Conservation (phyloP, 2,888 invertebrate genomes). For the Stenolophus ochropezus region DNA sequence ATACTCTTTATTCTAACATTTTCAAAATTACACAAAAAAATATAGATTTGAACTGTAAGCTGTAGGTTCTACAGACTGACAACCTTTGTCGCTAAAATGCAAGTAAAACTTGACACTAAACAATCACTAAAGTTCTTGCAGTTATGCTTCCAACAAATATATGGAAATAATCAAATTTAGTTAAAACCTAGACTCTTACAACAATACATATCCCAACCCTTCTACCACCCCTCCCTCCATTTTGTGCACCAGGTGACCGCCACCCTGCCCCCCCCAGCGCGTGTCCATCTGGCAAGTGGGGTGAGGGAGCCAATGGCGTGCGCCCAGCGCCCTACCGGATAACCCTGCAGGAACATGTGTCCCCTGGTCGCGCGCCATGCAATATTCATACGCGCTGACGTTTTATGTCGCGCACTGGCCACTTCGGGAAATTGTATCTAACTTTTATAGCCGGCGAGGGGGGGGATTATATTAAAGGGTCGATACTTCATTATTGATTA, state of each 20-base stretch:
- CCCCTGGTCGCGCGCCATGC: constrained; percentile 58
- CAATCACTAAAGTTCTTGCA: too few relatives aligned
- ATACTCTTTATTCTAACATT: too few relatives aligned
- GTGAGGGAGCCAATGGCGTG: constrained; percentile 37
- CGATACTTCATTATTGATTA: background rate
- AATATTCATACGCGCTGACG: constrained; percentile 58
- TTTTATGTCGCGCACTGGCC: constrained; percentile 46
- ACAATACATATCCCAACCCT: background rate
- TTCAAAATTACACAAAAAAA: too few relatives aligned
- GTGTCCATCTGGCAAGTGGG: constrained; percentile 32
- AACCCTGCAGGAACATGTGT: constrained; percentile 53
- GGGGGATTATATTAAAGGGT: background rate
- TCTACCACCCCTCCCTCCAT: background rate
- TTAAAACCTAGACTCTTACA: too few relatives aligned
- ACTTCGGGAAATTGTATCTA: constrained; percentile 29
- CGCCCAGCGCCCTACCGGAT: background rate
- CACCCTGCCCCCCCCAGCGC: background rate
- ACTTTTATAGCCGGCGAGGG: constrained; percentile 2
- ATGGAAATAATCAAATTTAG: too few relatives aligned
- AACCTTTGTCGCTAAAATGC: too few relatives aligned
- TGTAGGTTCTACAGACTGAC: too few relatives aligned
- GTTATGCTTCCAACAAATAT: too few relatives aligned
- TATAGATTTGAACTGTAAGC: too few relatives aligned
- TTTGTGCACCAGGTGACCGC: constrained; percentile 32
- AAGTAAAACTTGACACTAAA: too few relatives aligned